Percentiles rank a stretch among this genome's conserved stretches.
phyloP scores from a whole-genome alignment of 2,797 vertebrate genomes.

The Sebastes matsubarae region DNA sequence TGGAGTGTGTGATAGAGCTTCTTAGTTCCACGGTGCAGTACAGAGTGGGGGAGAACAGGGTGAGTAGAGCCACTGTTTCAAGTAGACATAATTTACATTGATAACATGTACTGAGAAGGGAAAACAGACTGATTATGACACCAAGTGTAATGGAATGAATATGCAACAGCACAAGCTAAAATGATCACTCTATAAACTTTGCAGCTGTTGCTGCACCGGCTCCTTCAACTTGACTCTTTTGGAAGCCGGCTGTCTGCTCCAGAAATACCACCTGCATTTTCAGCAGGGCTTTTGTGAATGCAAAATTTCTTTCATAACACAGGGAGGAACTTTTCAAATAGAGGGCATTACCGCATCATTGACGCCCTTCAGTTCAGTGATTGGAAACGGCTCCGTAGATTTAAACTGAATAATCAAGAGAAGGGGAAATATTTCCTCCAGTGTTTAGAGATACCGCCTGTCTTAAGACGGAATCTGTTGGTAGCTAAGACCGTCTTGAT shows the following conservation, averaged over 20 bases:
- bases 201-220: not conserved
- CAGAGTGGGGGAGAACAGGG: not conserved
- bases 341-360: slow-evolving; percentile 3
- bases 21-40: not conserved
- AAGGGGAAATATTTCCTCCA: slow-evolving; percentile 21
- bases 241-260: not conserved
- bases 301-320: slow-evolving; percentile 9
- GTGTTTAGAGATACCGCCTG: not conserved
- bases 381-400: slow-evolving; percentile 22
- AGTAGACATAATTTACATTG: not conserved
- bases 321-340: slow-evolving; percentile 19
- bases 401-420: slow-evolving; percentile 26
- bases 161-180: not conserved
- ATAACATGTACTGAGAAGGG: not conserved
- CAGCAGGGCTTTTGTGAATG: not conserved
- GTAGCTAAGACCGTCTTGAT: not conserved
- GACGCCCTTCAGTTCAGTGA: slow-evolving; percentile 16
- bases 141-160: not conserved
- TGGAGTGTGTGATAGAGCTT: slow-evolving; percentile 28
- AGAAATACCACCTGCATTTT: not conserved
- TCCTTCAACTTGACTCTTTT: not conserved
- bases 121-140: not conserved
- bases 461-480: not conserved
- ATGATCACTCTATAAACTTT: not conserved
- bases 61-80: not conserved